These are phyloP conservation scores for Crocuta crocuta DNA, from an alignment of 2,113 vertebrate genomes.

Conservation along the genomic window DNA sequence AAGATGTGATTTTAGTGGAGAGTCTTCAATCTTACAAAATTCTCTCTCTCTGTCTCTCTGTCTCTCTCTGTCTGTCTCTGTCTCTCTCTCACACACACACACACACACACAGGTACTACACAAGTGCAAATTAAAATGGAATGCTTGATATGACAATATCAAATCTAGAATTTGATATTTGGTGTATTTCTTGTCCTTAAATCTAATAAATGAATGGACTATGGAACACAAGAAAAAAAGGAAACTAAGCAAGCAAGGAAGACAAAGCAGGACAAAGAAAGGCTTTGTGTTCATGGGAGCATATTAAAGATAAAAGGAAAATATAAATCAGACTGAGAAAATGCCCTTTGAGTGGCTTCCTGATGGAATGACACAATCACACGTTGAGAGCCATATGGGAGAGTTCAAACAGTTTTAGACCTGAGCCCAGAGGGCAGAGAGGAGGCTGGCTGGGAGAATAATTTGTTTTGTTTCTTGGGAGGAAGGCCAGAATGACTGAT, in stretches of 20 bases:
- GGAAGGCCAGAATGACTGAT: constrained; percentile 69
- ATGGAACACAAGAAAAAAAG: background rate
- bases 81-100: too few relatives aligned
- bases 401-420: constrained; percentile 82
- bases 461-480: constrained; percentile 85
- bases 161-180: background rate
- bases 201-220: constrained; percentile 19
- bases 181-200: background rate
- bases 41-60: too few relatives aligned
- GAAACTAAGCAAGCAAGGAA: background rate
- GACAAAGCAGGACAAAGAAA: constrained; percentile 31
- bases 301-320: constrained; percentile 74
- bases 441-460: constrained; percentile 79
- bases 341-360: constrained; percentile 74
- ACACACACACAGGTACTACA: background rate
- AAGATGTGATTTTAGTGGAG: background rate
- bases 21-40: constrained; percentile 32
- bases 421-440: constrained; percentile 74
- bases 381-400: constrained; percentile 77
- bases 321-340: constrained; percentile 83
- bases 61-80: too few relatives aligned
- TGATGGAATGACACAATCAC: constrained; percentile 69
- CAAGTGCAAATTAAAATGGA: background rate
- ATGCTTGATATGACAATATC: background rate
- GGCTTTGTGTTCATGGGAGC: background rate